A percentile compares a stretch with the other conserved stretches of the same genome.
These are phyloP conservation scores for Lithobates sylvaticus DNA, from an alignment of 2,797 vertebrate genomes.

Conservation along the genomic window DNA sequence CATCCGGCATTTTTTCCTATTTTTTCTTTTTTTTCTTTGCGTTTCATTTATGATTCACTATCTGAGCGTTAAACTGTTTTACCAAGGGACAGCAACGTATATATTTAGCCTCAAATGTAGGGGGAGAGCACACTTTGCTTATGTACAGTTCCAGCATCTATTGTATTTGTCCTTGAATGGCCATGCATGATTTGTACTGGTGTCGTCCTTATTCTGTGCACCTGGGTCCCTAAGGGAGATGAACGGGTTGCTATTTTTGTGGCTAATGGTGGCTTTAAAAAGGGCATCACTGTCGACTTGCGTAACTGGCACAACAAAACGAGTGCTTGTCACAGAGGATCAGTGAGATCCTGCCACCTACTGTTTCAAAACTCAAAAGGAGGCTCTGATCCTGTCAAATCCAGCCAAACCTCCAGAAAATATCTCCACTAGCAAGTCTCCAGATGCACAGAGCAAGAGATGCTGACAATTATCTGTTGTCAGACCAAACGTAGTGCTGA, in stretches of 20 bases:
- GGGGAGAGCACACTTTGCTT: constrained; percentile 18
- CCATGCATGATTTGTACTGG: constrained; percentile 37
- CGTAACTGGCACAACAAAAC: constrained; percentile 62
- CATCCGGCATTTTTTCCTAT: constrained; percentile 34
- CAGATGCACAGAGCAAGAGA: constrained; percentile 62
- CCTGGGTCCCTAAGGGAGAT: constrained; percentile 56
- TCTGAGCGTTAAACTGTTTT: constrained; percentile 41
- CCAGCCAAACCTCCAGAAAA: constrained; percentile 76
- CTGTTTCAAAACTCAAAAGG: constrained; percentile 82
- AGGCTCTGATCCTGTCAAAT: constrained; percentile 75
- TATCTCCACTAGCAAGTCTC: constrained; percentile 68
- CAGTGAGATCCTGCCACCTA: constrained; percentile 75
- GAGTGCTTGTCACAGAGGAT: constrained; percentile 75
- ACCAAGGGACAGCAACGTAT: constrained; percentile 32
- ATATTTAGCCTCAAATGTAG: constrained; percentile 39
- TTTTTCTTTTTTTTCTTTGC: not conserved
- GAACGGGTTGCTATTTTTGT: constrained; percentile 62
- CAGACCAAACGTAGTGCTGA: constrained; percentile 30
- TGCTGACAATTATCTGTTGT: constrained; percentile 71
- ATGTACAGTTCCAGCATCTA: constrained; percentile 37
- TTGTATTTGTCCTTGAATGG: constrained; percentile 60
- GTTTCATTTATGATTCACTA: constrained; percentile 53
- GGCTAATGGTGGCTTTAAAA: constrained; percentile 63
- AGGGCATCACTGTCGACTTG: constrained; percentile 63
- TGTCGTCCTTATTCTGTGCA: constrained; percentile 58